Percentiles rank a stretch among this genome's conserved stretches.
phyloP scores from a whole-genome alignment of 2,797 vertebrate species.

The Alca torda region DNA sequence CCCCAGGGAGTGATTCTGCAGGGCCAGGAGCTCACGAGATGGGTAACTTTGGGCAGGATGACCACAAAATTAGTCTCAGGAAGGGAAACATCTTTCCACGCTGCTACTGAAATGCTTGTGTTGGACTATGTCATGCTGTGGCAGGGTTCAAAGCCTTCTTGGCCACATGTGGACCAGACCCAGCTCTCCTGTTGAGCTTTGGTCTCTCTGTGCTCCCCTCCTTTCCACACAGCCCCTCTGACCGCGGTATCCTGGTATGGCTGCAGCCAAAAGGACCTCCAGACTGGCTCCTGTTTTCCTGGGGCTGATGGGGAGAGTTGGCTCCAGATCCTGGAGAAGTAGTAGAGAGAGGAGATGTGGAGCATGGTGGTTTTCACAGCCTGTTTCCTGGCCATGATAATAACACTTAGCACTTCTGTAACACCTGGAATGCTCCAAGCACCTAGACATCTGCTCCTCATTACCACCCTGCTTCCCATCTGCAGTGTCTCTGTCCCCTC shows the following conservation, averaged over 20 bases:
- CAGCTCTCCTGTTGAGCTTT: background rate
- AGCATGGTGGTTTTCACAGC: slow-evolving; percentile 16
- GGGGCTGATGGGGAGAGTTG: fast-evolving
- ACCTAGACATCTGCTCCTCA: slow-evolving; percentile 38
- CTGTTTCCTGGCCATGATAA: slow-evolving; percentile 36
- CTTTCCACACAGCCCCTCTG: background rate
- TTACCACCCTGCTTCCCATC: slow-evolving; percentile 24
- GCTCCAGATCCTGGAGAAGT: background rate
- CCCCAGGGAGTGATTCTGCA: background rate
- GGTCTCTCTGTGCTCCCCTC: background rate
- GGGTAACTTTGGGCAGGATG: background rate
- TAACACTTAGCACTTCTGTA: slow-evolving; percentile 60
- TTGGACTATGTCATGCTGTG: background rate
- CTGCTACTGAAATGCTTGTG: background rate
- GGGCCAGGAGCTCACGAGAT: background rate
- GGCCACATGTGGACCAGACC: background rate
- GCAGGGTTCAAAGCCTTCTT: background rate
- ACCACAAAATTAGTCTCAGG: background rate
- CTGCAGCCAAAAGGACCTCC: background rate
- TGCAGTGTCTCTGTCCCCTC: background rate
- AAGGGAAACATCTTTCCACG: background rate
- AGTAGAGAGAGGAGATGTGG: background rate
- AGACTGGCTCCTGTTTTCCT: background rate
- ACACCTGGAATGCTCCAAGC: slow-evolving; percentile 44
- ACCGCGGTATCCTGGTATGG: fast-evolving